These are phyloP conservation scores for Oxygymnocypris stewartii DNA, from an alignment of 2,113 vertebrate species.

Conservation along the genomic window DNA sequence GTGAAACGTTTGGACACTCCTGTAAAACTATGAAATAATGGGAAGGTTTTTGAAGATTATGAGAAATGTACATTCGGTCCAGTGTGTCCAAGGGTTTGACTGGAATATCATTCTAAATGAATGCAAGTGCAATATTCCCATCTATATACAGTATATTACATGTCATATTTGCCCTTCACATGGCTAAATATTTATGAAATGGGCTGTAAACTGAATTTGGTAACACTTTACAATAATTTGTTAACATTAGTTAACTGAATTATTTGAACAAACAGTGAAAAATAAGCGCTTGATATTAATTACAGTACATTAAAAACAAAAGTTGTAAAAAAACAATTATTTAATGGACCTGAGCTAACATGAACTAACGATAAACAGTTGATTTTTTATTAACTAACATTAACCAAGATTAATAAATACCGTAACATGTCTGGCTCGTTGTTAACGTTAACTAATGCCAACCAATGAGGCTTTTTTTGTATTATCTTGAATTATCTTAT, in stretches of 20 bases:
- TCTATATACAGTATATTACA: conserved; percentile 36
- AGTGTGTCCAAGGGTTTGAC: not conserved
- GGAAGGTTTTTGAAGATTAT: not conserved
- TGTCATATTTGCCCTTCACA: not conserved
- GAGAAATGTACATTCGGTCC: not conserved
- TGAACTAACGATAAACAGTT: not conserved
- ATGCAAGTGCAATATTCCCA: not conserved
- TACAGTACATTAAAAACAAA: not conserved
- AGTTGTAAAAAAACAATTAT: not conserved
- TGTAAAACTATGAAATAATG: not conserved
- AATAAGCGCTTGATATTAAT: not conserved
- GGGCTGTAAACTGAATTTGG: not conserved
- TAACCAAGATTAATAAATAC: not conserved
- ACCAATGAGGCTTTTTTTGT: not conserved
- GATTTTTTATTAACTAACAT: not conserved
- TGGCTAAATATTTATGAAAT: not conserved
- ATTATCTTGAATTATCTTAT: not conserved
- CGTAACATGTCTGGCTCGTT: not conserved
- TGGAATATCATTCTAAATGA: not conserved
- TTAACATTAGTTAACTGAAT: not conserved
- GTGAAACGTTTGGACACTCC: not conserved
- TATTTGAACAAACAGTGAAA: not conserved
- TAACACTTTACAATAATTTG: not conserved
- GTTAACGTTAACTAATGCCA: not conserved
- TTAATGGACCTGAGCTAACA: not conserved